Percentiles rank a stretch among this genome's conserved stretches.
phyloP scores from a whole-genome alignment of 2,888 invertebrate genomes.

The Himalopsyche japonica region DNA sequence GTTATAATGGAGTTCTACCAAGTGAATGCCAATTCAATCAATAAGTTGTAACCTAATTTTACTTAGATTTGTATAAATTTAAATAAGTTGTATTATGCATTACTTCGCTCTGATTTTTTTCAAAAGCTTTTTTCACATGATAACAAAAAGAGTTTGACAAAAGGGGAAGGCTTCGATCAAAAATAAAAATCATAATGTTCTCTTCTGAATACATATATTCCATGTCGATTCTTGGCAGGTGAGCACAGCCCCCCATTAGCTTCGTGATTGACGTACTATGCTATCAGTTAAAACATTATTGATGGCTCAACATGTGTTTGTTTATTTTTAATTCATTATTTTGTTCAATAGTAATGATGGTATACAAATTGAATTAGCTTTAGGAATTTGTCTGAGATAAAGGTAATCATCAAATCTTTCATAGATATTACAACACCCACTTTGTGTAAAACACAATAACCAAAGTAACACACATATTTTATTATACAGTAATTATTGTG shows the following conservation, averaged over 20 bases:
- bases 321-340: slow-evolving; percentile 8
- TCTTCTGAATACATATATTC: neutral
- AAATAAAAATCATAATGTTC: neutral
- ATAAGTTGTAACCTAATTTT: too few species aligned
- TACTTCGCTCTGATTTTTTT: neutral
- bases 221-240: neutral
- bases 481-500: too few species aligned
- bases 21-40: too few species aligned
- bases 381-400: neutral
- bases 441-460: neutral
- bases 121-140: neutral
- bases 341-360: slow-evolving; percentile 7
- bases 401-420: neutral
- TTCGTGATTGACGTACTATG: slow-evolving; percentile 21
- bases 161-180: neutral
- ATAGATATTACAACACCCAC: neutral
- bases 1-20: too few species aligned
- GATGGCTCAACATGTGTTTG: slow-evolving; percentile 21
- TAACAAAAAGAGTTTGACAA: neutral
- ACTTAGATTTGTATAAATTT: too few species aligned
- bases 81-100: too few species aligned
- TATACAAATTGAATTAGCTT: slow-evolving; percentile 12
- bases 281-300: slow-evolving; percentile 14
- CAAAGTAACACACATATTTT: too few species aligned
- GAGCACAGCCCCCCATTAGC: slow-evolving; percentile 8